Base-by-base conservation (phyloP, 92 coral and sea anemone genomes). In the Zoanthus gigantus region DNA sequence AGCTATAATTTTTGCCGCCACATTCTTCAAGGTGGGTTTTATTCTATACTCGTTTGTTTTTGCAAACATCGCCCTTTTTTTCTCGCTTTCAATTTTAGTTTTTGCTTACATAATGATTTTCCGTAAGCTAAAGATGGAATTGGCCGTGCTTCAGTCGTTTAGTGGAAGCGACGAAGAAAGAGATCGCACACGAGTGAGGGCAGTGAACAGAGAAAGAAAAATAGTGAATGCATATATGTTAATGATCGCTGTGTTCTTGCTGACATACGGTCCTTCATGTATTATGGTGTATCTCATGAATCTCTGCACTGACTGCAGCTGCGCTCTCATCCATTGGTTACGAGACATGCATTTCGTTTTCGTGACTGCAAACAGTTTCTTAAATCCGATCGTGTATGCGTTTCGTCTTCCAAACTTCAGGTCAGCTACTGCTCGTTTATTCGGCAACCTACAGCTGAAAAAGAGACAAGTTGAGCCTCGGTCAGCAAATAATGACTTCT, bases 201-300 rank as follows among this genome's bases (percentile, higher is more conserved):
- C 94, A 14, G 80, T 93, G 77, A 90, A 89, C 81, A 82, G 90
- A 84, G 98, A 96, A 81, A 92, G 83, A 66, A 84, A 81, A 15
- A 82, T 96, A 73, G 93, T 96, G 6, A 94, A 96, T 46, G 92
- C 98, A 11, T 96, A 92, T 80, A 68, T 96, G 88, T 69, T 94
- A 54, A 95, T 96, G 91, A 82, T 96, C 42, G 78, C 92, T 2
- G 90, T 89, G 32, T 96, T 96, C 83, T 87, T 96, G 66, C 86
- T 94, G 56, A 94, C 95, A 34, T 96, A 94, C 89, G 90, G 93
- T 6, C 98, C 98, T 1, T 96, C 98, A 2, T 91, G 95, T 57
- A 53, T 96, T 31, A 96, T 96, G 98, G 95, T 96, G 37, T 96
- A 96, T 65, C 56, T 96, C 1, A 96, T 96, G 98, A 96, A 96